These are phyloP conservation scores for Neodiprion fabricii DNA, from an alignment of 1,140 invertebrate species.

Conservation along the genomic window DNA sequence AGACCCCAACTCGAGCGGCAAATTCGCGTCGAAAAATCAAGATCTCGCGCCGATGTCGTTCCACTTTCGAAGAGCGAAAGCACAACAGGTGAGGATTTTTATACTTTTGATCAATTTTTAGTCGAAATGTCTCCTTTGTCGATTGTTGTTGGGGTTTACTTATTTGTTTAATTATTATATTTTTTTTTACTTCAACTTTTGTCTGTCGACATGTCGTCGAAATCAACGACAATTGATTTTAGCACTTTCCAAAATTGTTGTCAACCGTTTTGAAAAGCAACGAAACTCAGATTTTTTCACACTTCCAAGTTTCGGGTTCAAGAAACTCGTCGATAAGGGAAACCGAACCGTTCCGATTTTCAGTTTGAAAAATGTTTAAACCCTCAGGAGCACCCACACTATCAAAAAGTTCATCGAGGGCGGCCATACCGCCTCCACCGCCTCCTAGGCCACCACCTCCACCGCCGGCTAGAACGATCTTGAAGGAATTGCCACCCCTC, in stretches of 20 bases:
- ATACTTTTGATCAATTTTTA: background rate
- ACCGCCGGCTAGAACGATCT: constrained; percentile 60
- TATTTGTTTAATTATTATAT: too few species aligned
- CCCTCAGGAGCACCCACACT: constrained; percentile 54
- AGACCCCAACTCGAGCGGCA: constrained; percentile 58
- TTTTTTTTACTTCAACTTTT: too few species aligned
- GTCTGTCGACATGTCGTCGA: too few species aligned
- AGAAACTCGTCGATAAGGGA: too few species aligned
- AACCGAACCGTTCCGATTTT: background rate
- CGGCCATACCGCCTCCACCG: constrained; percentile 64
- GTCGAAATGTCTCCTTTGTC: too few species aligned
- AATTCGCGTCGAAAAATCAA: constrained; percentile 54
- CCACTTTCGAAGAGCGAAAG: constrained; percentile 58
- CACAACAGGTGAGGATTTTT: constrained; percentile 47
- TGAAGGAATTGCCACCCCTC: constrained; percentile 59
- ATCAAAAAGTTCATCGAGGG: constrained; percentile 57
- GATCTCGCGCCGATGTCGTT: constrained; percentile 50
- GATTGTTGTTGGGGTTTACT: too few species aligned
- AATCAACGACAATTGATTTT: too few species aligned
- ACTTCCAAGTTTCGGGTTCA: too few species aligned
- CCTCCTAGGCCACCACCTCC: constrained; percentile 77
- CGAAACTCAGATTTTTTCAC: too few species aligned
- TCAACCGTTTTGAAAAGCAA: too few species aligned
- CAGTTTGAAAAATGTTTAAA: background rate
- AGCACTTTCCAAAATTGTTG: too few species aligned